Conservation (phyloP, 2,113 vertebrate genomes). For the Alethe diademata region DNA sequence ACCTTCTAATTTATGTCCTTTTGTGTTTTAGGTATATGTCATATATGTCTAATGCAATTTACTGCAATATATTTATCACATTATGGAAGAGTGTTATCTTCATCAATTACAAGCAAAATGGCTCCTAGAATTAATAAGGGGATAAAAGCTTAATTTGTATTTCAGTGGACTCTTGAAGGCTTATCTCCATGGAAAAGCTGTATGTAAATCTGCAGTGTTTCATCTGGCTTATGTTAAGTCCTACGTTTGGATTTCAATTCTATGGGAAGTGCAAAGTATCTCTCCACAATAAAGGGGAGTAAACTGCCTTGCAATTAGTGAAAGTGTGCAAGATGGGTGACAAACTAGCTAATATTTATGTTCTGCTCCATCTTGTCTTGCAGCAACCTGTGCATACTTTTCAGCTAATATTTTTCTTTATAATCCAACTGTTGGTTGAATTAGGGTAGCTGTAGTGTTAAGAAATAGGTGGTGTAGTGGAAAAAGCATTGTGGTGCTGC, state of each 20-base stretch:
- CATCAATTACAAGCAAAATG: not conserved
- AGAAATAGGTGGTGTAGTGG: conserved; percentile 14
- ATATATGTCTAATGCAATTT: not conserved
- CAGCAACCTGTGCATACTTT: not conserved
- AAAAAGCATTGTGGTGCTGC: not conserved
- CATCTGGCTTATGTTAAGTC: not conserved
- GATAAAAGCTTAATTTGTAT: not conserved
- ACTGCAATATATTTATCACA: not conserved
- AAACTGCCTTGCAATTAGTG: not conserved
- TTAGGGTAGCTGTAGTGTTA: conserved; percentile 29
- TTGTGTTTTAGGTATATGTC: not conserved
- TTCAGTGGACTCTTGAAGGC: not conserved
- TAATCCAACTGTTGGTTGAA: conserved; percentile 35
- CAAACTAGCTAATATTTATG: not conserved
- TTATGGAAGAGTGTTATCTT: not conserved
- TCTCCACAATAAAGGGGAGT: not conserved
- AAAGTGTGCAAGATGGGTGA: not conserved
- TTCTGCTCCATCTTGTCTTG: not conserved
- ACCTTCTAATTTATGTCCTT: not conserved
- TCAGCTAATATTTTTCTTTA: conserved; percentile 31
- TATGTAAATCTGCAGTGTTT: not conserved
- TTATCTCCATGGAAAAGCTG: not conserved
- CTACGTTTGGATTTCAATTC: not conserved
- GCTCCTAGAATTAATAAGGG: not conserved
- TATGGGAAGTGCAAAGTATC: not conserved